A percentile compares a stretch with the other conserved stretches of the same genome.
These are phyloP conservation scores for Callitettix versicolor DNA, from an alignment of 1,140 invertebrate genomes.

Conservation along the genomic window DNA sequence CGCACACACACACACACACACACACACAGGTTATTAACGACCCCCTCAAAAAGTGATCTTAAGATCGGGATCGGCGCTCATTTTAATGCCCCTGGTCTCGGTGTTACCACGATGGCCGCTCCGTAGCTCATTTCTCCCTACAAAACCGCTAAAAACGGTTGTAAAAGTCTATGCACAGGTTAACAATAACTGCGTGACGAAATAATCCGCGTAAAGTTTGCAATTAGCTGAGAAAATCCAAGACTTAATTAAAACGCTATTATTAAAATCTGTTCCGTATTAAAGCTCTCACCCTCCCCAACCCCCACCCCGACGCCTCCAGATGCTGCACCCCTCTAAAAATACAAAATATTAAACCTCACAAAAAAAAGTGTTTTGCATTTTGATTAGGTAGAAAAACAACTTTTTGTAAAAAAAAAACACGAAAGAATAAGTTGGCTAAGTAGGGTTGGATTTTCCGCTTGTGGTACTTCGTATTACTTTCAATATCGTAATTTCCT, in stretches of 20 bases:
- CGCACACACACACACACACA: too few species aligned
- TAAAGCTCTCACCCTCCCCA: constrained; percentile 1
- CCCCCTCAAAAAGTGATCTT: too few species aligned
- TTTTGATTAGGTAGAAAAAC: constrained; percentile 15
- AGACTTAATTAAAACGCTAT: constrained; percentile 14
- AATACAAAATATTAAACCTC: constrained; percentile 12
- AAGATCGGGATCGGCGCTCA: too few species aligned
- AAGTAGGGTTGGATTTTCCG: neutral
- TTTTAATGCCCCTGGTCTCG: too few species aligned
- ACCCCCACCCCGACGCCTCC: neutral
- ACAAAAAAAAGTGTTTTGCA: constrained; percentile 13
- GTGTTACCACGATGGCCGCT: too few species aligned
- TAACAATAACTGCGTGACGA: too few species aligned
- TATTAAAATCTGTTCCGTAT: constrained; percentile 10
- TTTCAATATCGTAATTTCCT: constrained; percentile 8
- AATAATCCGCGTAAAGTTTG: neutral
- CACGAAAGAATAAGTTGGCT: neutral
- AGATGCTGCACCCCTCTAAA: too few species aligned
- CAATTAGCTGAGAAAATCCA: constrained; percentile 4
- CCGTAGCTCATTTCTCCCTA: too few species aligned
- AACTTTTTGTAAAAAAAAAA: constrained; percentile 7
- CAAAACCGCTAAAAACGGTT: too few species aligned
- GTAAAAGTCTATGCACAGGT: too few species aligned
- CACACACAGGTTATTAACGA: too few species aligned
- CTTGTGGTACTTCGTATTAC: neutral